phyloP scores from a whole-genome alignment of 2,888 invertebrate species.

The Xestia sexstrigata region DNA sequence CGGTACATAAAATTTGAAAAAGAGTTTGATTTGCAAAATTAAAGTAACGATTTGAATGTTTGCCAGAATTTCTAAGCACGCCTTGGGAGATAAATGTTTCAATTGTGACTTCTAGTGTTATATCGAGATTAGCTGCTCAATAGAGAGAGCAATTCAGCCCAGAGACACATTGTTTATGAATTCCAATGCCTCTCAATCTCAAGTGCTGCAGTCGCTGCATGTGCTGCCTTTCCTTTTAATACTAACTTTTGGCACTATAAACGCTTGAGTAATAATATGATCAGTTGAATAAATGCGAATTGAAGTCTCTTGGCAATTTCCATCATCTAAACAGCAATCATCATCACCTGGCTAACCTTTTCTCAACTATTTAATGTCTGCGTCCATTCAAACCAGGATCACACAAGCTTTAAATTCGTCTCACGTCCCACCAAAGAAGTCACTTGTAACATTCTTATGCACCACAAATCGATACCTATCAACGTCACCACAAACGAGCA shows the following conservation, averaged over 20 bases:
- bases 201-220: too few species aligned
- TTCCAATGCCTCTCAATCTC: not conserved
- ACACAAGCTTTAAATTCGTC: not conserved
- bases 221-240: too few species aligned
- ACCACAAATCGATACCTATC: conserved; percentile 38
- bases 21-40: conserved; percentile 42
- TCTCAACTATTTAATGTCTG: not conserved
- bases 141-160: not conserved
- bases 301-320: not conserved
- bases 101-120: conserved; percentile 31
- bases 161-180: not conserved
- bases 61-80: conserved; percentile 41
- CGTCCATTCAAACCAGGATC: not conserved
- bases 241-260: too few species aligned
- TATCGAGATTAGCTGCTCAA: conserved; percentile 8
- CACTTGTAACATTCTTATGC: not conserved
- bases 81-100: conserved; percentile 29
- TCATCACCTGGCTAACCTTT: too few species aligned
- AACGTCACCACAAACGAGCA: conserved; percentile 9
- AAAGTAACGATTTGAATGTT: conserved; percentile 41
- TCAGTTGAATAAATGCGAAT: not conserved
- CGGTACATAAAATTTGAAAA: conserved; percentile 40
- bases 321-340: too few species aligned
- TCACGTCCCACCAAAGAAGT: not conserved
- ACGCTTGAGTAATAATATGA: too few species aligned